Conservation (phyloP, 2,113 vertebrate species). For the Pseudorectes ferrugineus region DNA sequence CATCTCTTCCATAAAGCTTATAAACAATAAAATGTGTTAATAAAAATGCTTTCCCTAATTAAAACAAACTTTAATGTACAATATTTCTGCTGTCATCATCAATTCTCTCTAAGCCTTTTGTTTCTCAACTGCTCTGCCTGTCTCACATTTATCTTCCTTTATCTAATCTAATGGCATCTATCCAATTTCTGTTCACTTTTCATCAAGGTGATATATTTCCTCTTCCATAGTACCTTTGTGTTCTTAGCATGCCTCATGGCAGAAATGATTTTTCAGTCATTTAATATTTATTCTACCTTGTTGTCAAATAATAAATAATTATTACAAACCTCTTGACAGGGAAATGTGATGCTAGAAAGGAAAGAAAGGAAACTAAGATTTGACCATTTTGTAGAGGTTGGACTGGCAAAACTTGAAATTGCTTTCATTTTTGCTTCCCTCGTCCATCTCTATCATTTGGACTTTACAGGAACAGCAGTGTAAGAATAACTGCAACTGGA, state of each 20-base stretch:
- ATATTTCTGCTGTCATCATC: not conserved
- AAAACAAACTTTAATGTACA: not conserved
- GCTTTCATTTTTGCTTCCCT: not conserved
- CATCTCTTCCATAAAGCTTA: not conserved
- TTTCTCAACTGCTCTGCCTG: not conserved
- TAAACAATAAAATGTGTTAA: not conserved
- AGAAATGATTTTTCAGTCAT: not conserved
- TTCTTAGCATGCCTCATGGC: not conserved
- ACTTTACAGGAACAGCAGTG: not conserved
- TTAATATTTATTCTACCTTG: not conserved
- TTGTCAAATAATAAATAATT: not conserved
- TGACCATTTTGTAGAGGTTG: not conserved
- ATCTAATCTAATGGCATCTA: conserved; percentile 20
- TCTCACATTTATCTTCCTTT: conserved; percentile 37
- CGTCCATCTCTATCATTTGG: not conserved
- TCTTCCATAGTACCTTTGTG: not conserved
- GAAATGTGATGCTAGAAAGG: not conserved
- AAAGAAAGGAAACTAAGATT: not conserved
- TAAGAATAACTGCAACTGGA: not conserved
- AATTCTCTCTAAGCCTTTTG: conserved; percentile 8
- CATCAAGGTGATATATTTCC: conserved; percentile 7
- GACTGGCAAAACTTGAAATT: not conserved
- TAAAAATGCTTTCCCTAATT: conserved; percentile 36
- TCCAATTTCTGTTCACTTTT: conserved; percentile 22
- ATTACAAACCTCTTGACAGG: not conserved